A percentile compares a stretch with the other conserved stretches of the same genome.
phyloP scores from a whole-genome alignment of 2,113 vertebrate genomes.

The Mobula hypostoma region DNA sequence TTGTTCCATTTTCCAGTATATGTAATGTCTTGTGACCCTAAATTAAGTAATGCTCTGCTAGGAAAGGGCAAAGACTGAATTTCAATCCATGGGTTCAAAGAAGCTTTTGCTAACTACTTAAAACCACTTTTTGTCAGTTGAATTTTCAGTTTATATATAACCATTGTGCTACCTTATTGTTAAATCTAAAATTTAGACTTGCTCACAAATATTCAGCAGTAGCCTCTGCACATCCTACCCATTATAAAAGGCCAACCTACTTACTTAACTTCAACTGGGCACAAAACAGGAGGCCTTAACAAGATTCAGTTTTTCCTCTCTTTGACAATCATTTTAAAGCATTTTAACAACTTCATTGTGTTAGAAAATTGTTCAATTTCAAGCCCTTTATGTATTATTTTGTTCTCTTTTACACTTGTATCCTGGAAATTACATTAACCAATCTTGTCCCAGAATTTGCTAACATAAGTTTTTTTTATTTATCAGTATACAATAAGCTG shows the following conservation, averaged over 20 bases:
- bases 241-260: background rate
- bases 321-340: background rate
- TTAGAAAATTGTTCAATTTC: background rate
- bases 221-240: background rate
- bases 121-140: background rate
- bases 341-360: constrained; percentile 9
- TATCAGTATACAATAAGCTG: background rate
- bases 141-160: background rate
- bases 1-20: no score
- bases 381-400: background rate
- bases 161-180: background rate
- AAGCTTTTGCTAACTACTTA: no score
- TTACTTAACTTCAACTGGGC: background rate
- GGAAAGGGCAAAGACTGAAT: no score
- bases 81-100: no score
- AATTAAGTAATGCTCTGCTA: no score
- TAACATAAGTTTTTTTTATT: background rate
- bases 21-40: no score
- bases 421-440: no score
- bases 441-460: background rate
- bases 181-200: background rate
- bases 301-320: background rate
- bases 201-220: background rate
- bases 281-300: background rate
- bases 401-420: no score